A percentile compares a stretch with the other conserved stretches of the same genome.
Conservation (phyloP, 2,888 invertebrate genomes). For the Torymus texanus region DNA sequence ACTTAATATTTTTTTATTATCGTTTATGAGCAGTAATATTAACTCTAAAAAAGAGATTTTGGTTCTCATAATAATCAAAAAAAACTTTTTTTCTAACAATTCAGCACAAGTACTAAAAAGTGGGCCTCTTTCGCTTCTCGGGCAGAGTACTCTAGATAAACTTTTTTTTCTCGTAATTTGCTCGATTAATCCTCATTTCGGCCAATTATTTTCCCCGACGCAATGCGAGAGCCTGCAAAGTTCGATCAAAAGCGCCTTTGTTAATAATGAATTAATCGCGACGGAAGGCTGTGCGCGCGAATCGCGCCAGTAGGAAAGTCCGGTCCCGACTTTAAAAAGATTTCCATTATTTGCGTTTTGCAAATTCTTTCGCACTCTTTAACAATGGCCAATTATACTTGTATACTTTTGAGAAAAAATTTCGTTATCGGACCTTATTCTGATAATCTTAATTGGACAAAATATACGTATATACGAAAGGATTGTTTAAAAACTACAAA, state of each 20-base stretch:
- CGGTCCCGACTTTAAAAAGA: not conserved
- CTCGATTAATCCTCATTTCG: conserved; percentile 52
- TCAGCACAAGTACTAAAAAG: not conserved
- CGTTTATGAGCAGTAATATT: too few relatives aligned
- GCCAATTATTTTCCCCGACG: conserved; percentile 36
- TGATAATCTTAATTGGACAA: too few relatives aligned
- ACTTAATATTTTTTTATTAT: too few relatives aligned
- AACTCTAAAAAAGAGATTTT: too few relatives aligned
- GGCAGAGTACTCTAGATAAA: not conserved
- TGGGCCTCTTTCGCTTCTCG: not conserved
- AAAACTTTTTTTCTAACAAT: too few relatives aligned
- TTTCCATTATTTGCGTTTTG: conserved; percentile 1
- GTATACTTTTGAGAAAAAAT: too few relatives aligned
- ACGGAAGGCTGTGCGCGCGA: not conserved
- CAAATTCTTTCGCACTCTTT: conserved; percentile 4
- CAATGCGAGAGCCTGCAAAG: conserved; percentile 18
- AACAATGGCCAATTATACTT: too few relatives aligned
- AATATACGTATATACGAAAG: too few relatives aligned
- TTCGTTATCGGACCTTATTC: too few relatives aligned
- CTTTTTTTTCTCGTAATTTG: conserved; percentile 27
- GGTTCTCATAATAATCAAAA: too few relatives aligned
- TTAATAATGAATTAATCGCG: conserved; percentile 47
- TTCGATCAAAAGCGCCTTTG: conserved; percentile 45
- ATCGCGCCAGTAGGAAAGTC: conserved; percentile 14
- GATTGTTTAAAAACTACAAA: too few relatives aligned